Evolutionary conservation across 2,797 vertebrate species (phyloP).

Genomic region (Spinus pinus): DNA sequence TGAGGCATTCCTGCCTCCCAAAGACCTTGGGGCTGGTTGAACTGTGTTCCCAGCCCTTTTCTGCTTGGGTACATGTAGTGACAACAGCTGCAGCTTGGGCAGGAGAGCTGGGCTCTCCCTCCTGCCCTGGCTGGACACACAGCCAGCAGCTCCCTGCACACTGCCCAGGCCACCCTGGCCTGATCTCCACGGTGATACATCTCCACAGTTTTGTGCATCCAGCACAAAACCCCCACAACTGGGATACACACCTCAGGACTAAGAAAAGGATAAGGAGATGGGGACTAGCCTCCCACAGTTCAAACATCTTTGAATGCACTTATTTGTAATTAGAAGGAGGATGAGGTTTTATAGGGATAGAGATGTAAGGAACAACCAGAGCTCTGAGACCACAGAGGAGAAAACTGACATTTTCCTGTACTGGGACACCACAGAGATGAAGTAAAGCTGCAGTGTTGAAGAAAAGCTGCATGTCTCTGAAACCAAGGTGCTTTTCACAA

Average conservation of each 20-base stretch:
- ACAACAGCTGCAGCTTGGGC: background rate
- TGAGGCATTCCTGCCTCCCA: background rate
- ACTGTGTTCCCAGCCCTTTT: background rate
- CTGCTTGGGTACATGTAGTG: rapidly evolving
- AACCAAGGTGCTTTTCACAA: background rate
- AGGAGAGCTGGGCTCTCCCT: background rate
- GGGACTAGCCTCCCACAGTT: background rate
- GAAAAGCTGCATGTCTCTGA: background rate
- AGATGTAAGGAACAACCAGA: background rate
- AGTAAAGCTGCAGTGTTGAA: background rate
- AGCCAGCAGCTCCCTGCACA: background rate
- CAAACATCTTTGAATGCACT: background rate
- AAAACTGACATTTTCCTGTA: background rate
- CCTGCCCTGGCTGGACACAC: background rate
- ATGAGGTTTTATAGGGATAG: background rate
- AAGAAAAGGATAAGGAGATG: background rate
- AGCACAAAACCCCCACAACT: background rate
- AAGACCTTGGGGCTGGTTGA: background rate
- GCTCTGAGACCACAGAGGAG: background rate
- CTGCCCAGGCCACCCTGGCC: too few relatives aligned
- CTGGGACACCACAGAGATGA: background rate
- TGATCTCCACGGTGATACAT: rapidly evolving
- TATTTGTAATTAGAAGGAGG: background rate
- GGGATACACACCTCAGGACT: background rate
- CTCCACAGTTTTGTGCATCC: too few relatives aligned